Evolutionary conservation across 1,140 invertebrate genomes (phyloP), one percentile per base, ranked within the genome.

Genomic region (Cyclargus thomasi): DNA sequence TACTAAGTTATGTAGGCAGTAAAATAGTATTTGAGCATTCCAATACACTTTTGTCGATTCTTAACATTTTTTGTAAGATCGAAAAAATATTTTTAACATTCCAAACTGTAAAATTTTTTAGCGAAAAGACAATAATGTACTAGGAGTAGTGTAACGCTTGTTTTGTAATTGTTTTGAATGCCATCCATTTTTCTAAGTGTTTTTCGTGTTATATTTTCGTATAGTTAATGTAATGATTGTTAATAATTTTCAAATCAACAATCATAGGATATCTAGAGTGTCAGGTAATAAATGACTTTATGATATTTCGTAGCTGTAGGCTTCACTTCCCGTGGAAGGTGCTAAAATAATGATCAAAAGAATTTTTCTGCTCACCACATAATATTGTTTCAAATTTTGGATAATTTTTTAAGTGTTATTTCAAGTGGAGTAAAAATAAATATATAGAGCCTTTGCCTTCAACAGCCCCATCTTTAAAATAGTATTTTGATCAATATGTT

Each of bases 241-340:
- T 47, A 16, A 47, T 47, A 7, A 16, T 14, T 47, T 47, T 47
- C 39, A 0, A 47, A 47, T 47, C 10, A 47, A 47, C 39, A 47
- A 47, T 47, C 39, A 47, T 47, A 47, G 39, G 39, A 16, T 47
- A 14, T 14, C 39, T 47, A 11, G 10, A 11, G 8, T 8, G 14
- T 47, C 2, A 47, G 14, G 14, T 59, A 21, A 21, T 59, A 11
- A 18, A 59, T 22, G 1, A 59, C 11, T 59, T 11, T 59, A 22
- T 20, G 3, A 59, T 59, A 59, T 68, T 66, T 70, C 64, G 63
- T 69, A 59, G 17, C 3, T 57, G 18, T 57, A 57, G 55, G 18
- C 20, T 59, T 22, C 73, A 75, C 79, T 80, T 81, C 76, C 80
- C 71, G 76, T 74, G 79, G 78, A 81, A 79, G 81, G 79, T 83